phyloP scores from a whole-genome alignment of 2,113 vertebrate species.

The Hemibagrus wyckioides region DNA sequence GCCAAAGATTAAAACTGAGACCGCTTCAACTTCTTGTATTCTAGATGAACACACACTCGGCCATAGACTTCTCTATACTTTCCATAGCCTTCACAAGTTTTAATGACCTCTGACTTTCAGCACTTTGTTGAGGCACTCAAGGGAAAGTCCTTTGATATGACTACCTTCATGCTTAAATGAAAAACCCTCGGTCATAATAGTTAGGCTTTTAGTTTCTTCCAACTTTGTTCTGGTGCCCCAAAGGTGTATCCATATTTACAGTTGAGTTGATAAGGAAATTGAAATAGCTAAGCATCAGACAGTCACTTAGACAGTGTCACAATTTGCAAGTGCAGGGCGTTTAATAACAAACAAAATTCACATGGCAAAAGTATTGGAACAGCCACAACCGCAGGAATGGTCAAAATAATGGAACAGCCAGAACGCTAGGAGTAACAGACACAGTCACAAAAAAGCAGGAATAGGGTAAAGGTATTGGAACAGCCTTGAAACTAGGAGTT shows the following conservation, averaged over 20 bases:
- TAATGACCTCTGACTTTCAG: not conserved
- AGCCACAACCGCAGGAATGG: no score
- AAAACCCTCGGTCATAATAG: not conserved
- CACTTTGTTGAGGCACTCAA: not conserved
- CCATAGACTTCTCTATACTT: not conserved
- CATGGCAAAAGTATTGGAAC: no score
- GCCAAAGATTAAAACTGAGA: constrained; percentile 7
- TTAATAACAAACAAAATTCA: no score
- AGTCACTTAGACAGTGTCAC: not conserved
- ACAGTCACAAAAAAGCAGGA: no score
- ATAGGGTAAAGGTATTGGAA: no score
- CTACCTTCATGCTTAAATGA: not conserved
- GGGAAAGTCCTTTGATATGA: not conserved
- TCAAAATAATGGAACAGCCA: no score
- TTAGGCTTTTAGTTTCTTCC: not conserved
- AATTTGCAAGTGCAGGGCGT: not conserved
- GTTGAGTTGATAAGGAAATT: not conserved
- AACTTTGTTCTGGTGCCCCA: not conserved
- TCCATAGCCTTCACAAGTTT: not conserved
- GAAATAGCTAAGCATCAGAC: not conserved
- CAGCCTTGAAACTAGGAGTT: no score
- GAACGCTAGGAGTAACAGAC: no score
- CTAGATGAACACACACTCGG: not conserved
- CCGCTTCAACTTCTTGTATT: not conserved
- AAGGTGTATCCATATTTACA: not conserved